phyloP scores from a whole-genome alignment of 2,797 vertebrate genomes.

The Callimico goeldii region DNA sequence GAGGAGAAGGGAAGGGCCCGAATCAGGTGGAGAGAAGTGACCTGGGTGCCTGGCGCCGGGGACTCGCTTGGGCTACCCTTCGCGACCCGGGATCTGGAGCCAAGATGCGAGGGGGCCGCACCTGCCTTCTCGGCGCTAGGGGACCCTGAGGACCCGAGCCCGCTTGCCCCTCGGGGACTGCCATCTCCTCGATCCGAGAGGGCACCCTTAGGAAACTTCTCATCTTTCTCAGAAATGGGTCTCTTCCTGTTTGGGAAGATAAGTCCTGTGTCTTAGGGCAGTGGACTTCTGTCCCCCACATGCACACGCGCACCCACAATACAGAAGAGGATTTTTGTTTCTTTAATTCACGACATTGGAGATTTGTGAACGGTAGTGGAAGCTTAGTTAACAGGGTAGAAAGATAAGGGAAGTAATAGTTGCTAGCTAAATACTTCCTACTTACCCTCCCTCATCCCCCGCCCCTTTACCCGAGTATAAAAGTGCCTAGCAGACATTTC shows the following conservation, averaged over 20 bases:
- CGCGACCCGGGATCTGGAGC: background rate
- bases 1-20: background rate
- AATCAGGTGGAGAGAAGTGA: background rate
- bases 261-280: background rate
- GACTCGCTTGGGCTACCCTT: background rate
- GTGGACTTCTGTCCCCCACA: background rate
- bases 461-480: background rate
- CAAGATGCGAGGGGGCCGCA: background rate
- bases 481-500: background rate
- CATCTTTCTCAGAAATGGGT: constrained; percentile 31
- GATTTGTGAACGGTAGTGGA: constrained; percentile 22
- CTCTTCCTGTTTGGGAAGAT: background rate
- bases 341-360: background rate
- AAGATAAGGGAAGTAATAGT: background rate
- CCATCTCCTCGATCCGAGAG: background rate
- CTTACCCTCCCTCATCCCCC: background rate
- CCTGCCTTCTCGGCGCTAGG: background rate
- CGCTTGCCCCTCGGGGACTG: background rate
- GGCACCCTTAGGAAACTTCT: constrained; percentile 60
- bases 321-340: background rate
- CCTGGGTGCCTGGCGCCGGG: rapidly evolving
- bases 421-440: background rate
- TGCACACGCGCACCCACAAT: background rate
- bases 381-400: constrained; percentile 40
- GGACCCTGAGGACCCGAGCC: background rate